phyloP scores from a whole-genome alignment of 2,888 invertebrate species.

The Nemotelus nigrinus region DNA sequence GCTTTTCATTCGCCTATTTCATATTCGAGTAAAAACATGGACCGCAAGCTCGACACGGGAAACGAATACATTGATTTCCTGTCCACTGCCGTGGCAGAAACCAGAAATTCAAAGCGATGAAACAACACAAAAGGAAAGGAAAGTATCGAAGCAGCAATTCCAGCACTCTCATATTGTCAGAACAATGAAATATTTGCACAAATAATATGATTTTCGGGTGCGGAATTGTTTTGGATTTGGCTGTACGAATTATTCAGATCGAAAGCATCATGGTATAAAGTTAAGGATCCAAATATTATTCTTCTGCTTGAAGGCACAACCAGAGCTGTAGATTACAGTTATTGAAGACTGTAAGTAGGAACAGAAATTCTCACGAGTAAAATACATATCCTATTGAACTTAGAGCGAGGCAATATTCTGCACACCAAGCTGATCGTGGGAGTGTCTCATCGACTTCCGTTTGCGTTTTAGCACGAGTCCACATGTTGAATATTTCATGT shows the following conservation, averaged over 20 bases:
- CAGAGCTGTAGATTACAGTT: slow-evolving; percentile 18
- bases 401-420: neutral
- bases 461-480: slow-evolving; percentile 2
- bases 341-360: neutral
- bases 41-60: too few species aligned
- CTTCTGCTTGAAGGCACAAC: neutral
- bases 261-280: neutral
- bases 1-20: too few species aligned
- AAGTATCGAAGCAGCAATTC: too few species aligned
- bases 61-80: too few species aligned
- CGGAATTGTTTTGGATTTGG: slow-evolving; percentile 9
- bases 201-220: slow-evolving; percentile 3
- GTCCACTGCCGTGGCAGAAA: too few species aligned
- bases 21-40: too few species aligned
- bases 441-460: slow-evolving; percentile 20
- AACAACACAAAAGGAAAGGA: too few species aligned
- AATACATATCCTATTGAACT: slow-evolving; percentile 7
- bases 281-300: slow-evolving; percentile 6
- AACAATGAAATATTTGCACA: neutral
- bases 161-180: neutral
- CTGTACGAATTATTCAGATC: neutral
- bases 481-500: slow-evolving; percentile 23
- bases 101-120: too few species aligned
- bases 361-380: neutral
- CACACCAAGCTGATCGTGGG: slow-evolving; percentile 14